Evolutionary conservation across 1,140 invertebrate species (phyloP).

Genomic region (Eulimnadia texana): DNA sequence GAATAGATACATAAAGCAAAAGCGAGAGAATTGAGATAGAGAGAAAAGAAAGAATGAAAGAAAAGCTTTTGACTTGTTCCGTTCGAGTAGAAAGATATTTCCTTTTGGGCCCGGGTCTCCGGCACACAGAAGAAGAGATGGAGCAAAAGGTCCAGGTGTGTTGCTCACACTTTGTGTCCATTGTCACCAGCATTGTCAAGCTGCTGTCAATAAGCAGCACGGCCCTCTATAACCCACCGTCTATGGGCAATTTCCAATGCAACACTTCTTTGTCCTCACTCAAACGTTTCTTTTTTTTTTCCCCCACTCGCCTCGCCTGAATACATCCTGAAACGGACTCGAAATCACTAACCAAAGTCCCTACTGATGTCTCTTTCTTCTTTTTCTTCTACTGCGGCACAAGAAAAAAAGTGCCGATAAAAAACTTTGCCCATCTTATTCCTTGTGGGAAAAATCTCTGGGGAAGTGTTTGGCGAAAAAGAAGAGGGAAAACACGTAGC

Average conservation of each 20-base stretch:
- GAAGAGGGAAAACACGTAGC: not conserved
- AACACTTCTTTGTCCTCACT: not conserved
- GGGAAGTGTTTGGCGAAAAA: not conserved
- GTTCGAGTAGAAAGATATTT: not conserved
- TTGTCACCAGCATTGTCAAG: not conserved
- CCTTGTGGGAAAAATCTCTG: too few species aligned
- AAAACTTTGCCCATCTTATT: too few species aligned
- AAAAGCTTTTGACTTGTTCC: not conserved
- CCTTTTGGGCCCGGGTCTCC: too few species aligned
- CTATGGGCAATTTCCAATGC: not conserved
- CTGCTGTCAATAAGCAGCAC: not conserved
- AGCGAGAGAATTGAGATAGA: not conserved
- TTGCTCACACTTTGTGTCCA: not conserved
- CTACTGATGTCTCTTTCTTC: too few species aligned
- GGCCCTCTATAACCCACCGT: too few species aligned
- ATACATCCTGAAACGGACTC: too few species aligned
- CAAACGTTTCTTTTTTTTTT: not conserved
- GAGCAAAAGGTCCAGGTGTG: not conserved
- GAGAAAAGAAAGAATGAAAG: not conserved
- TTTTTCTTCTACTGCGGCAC: not conserved
- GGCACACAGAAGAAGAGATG: not conserved
- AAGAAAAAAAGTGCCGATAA: not conserved
- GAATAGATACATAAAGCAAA: not conserved
- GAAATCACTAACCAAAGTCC: too few species aligned
- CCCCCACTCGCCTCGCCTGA: too few species aligned